These are phyloP conservation scores for Caenorhabditis sp. DNA, from an alignment of 2,888 invertebrate genomes.

Conservation along the genomic window DNA sequence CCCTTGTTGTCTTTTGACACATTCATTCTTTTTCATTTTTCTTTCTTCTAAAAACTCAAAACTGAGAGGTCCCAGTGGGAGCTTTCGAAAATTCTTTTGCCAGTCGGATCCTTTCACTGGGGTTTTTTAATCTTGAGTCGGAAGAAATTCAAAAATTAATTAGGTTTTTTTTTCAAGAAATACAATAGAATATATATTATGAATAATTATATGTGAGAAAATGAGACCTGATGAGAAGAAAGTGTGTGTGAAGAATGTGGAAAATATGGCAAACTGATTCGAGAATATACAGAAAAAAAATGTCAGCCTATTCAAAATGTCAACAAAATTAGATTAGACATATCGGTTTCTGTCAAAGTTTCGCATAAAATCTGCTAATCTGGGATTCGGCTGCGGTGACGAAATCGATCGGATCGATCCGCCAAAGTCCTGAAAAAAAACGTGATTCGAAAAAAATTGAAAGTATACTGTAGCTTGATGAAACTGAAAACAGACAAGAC, in stretches of 20 bases:
- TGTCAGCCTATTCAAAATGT: not conserved
- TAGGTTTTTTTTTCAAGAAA: not conserved
- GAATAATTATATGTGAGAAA: not conserved
- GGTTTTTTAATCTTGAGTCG: no score
- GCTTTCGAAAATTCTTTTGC: constrained; percentile 4
- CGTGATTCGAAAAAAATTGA: not conserved
- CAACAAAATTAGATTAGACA: constrained; percentile 50
- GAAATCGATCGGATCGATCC: constrained; percentile 36
- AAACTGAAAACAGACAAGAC: no score
- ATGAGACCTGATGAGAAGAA: constrained; percentile 27
- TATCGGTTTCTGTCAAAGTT: constrained; percentile 67
- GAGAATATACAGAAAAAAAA: constrained; percentile 31
- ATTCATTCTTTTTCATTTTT: constrained; percentile 9
- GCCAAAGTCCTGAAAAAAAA: constrained; percentile 51
- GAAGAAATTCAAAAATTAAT: not conserved
- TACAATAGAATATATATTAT: not conserved
- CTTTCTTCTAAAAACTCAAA: not conserved
- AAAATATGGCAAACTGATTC: constrained; percentile 8
- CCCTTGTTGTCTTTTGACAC: constrained; percentile 29
- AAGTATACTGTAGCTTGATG: constrained; percentile 37
- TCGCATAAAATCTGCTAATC: constrained; percentile 62
- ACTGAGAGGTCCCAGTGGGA: not conserved
- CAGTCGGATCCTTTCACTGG: no score
- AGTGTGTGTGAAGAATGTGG: no score
- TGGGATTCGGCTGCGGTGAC: constrained; percentile 22